Evolutionary conservation across 2,113 vertebrate genomes (phyloP), one percentile per base, ranked within the genome.

Genomic region (Promerops cafer): DNA sequence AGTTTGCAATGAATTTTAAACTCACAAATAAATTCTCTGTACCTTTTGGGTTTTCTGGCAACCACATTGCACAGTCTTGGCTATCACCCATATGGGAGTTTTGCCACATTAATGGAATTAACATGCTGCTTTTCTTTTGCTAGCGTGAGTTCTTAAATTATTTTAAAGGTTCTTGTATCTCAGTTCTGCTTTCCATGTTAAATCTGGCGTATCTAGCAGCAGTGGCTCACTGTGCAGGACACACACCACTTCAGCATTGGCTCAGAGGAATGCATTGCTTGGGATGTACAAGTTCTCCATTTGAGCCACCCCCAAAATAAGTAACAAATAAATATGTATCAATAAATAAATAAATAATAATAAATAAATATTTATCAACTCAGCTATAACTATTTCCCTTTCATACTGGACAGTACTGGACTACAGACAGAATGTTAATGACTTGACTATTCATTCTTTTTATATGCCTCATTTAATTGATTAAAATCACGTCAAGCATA

Each of bases 331-430:
- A 89, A 66, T 83, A 86, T 93, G 70, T 86, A 87, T 74, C 76
- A 93, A 64, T n/a, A n/a, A n/a, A n/a, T n/a, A n/a, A n/a, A n/a
- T n/a, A n/a, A n/a, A n/a, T n/a, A n/a, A n/a, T n/a, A n/a, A n/a
- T n/a, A n/a, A n/a, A 90, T 69, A 96, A 89, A 66, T 83, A 86
- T 93, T 74, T 86, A 87, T 74, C 76, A 93, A 64, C 59, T 83
- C 52, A 53, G 85, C 47, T 86, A 22, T 64, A 92, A 60, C 42
- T 75, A 68, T 54, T 94, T 90, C 42, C 59, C 23, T 83, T 90
- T 88, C 33, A 77, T 33, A 81, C 16, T 20, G 33, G 64, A 63
- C 19, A 80, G 74, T 70, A 72, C 42, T 90, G 68, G 82, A 82
- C 39, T 70, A 88, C n/a, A 91, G 89, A 90, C 52, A 89, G 42